phyloP scores from a whole-genome alignment of 2,888 invertebrate species.

The Tortrix viridana region DNA sequence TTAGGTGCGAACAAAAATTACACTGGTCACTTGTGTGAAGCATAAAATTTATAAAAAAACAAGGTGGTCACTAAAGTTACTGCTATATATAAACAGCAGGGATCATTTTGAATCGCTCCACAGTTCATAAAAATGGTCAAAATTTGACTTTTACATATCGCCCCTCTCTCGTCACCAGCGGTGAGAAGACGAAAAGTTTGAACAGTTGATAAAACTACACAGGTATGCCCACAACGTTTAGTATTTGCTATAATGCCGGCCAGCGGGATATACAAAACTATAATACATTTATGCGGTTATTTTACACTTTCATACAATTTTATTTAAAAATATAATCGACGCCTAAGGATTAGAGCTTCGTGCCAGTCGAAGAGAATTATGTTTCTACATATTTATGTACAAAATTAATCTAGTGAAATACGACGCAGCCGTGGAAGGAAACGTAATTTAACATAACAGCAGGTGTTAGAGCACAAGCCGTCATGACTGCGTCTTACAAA shows the following conservation, averaged over 20 bases:
- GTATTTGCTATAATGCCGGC: slow-evolving; percentile 55
- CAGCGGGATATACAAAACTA: slow-evolving; percentile 65
- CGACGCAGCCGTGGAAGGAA: no score
- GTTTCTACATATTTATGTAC: background rate
- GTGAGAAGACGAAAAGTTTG: background rate
- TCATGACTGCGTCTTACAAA: no score
- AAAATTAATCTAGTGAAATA: no score
- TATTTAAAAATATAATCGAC: slow-evolving; percentile 19
- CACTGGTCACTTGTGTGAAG: background rate
- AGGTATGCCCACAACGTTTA: background rate
- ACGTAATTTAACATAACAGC: no score
- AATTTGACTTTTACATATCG: no score
- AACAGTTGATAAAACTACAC: background rate
- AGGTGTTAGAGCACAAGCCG: no score
- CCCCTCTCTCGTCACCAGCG: no score
- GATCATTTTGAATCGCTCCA: background rate
- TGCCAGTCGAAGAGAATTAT: slow-evolving; percentile 18
- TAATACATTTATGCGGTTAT: slow-evolving; percentile 66
- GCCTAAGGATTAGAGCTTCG: slow-evolving; percentile 20
- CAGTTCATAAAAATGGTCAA: background rate
- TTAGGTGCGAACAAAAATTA: background rate
- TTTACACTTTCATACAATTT: slow-evolving; percentile 51
- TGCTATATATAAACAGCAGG: background rate
- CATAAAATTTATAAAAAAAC: background rate
- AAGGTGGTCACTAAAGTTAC: background rate